Evolutionary conservation across 1,140 invertebrate genomes (phyloP).

Genomic region (Caerostris extrusa): DNA sequence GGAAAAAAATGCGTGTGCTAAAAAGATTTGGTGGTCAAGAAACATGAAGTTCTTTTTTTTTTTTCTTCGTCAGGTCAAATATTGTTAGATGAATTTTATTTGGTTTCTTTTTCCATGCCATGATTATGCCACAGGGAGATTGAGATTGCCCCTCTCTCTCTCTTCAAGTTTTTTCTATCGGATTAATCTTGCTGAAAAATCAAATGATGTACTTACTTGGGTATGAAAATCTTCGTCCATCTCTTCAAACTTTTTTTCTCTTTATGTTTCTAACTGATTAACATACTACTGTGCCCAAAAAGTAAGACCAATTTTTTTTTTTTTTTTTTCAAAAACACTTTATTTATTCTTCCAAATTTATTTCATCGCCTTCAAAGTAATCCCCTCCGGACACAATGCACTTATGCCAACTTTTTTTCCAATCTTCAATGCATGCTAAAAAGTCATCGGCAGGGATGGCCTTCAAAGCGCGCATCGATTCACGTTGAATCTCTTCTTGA

Average conservation of each 20-base stretch:
- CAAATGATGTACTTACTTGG: constrained; percentile 27
- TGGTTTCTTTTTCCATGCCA: neutral
- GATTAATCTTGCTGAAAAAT: constrained; percentile 28
- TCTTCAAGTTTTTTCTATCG: neutral
- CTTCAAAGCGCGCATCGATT: too few species aligned
- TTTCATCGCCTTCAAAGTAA: too few species aligned
- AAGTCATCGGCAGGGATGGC: too few species aligned
- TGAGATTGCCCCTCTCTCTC: neutral
- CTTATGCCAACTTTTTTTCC: too few species aligned
- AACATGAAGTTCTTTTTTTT: neutral
- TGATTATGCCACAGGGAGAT: constrained; percentile 30
- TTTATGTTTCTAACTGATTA: too few species aligned
- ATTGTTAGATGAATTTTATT: constrained; percentile 32
- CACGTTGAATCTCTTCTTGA: too few species aligned
- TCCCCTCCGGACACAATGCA: too few species aligned
- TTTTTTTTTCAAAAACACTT: too few species aligned
- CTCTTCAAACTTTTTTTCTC: neutral
- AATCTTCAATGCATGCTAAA: too few species aligned
- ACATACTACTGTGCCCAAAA: too few species aligned
- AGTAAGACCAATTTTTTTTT: too few species aligned
- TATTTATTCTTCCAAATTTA: too few species aligned
- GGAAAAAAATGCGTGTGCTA: neutral
- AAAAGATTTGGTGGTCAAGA: constrained; percentile 16
- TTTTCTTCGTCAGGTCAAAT: neutral
- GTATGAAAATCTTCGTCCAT: neutral